Evolutionary conservation across 2,888 invertebrate species (phyloP).

Genomic region (Volucella inflata): DNA sequence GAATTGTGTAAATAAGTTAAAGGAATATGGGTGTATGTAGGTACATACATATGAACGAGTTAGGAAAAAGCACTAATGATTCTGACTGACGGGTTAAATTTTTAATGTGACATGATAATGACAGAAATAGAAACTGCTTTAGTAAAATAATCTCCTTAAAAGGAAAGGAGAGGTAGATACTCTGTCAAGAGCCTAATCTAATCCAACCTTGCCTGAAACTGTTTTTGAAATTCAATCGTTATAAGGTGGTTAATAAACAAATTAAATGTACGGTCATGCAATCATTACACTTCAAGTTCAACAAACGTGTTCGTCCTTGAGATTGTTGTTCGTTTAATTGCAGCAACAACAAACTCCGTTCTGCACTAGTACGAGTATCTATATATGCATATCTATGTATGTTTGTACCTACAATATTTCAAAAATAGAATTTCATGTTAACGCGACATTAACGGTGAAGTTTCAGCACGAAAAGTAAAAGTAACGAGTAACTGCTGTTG

Average conservation of each 20-base stretch:
- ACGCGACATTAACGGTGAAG: constrained; percentile 23
- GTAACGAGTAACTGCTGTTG: background rate
- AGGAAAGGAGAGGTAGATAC: too few relatives aligned
- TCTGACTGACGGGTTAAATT: too few relatives aligned
- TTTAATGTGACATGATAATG: too few relatives aligned
- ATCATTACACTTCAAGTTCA: constrained; percentile 54
- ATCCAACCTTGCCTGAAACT: background rate
- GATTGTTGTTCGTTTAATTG: background rate
- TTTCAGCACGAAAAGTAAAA: constrained; percentile 38
- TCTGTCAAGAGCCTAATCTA: background rate
- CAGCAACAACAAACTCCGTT: background rate
- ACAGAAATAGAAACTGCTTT: too few relatives aligned
- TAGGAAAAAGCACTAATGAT: too few relatives aligned
- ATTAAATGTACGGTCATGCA: constrained; percentile 30
- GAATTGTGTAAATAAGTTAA: too few relatives aligned
- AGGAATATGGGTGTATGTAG: too few relatives aligned
- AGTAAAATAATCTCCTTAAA: too few relatives aligned
- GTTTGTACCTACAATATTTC: background rate
- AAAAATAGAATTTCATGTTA: constrained; percentile 59
- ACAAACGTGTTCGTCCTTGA: constrained; percentile 55
- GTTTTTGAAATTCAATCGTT: constrained; percentile 8
- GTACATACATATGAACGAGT: too few relatives aligned
- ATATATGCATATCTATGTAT: background rate
- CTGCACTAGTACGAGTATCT: background rate
- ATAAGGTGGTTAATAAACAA: constrained; percentile 23